Base-by-base conservation (phyloP, 2,888 invertebrate species). In the Agriopis aurantiaria region DNA sequence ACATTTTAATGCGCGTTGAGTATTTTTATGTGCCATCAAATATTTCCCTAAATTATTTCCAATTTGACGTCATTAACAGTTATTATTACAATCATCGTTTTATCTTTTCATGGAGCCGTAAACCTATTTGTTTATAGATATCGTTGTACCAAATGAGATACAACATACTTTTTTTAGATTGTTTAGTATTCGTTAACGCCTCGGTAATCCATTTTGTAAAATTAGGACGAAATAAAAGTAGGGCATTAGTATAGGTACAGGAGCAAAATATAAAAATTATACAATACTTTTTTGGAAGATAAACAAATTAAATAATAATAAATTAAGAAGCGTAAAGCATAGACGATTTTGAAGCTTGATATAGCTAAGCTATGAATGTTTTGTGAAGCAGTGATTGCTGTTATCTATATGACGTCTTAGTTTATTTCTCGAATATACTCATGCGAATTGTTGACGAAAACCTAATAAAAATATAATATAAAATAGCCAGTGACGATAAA, bases 301-400 rank as follows among this genome's bases (percentile, higher is more conserved):
- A 87, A 87, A 86, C 85, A 88, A 87, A 87, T 75, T 85, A 87
- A 86, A 85, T 84, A 88, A 84, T 84, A 87, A 85, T 82, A 87
- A 85, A 86, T 87, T 86, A 92, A 92, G 76, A 93, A 94, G 93
- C 93, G 88, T 85, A 88, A 93, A 93, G 92, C 92, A 89, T 88
- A 91, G 88, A 91, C 87, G 87, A 84, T 80, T 87, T 89, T 87
- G 82, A 91, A 91, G 92, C 91, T 91, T 86, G 85, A 85, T 86
- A 89, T 86, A 88, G 89, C 86, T 89, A 92, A 93, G 93, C 94
- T 91, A 93, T 92, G 94, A 93, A 93, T 94, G 93, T 93, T 85
- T 90, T 88, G 94, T 92, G 94, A 94, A 93, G 93, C 94, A 94
- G 93, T 94, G 93, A 93, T 91, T 92, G 92, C 93, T 90, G 88